Evolutionary conservation across 2,113 vertebrate genomes (phyloP), one percentile per base, ranked within the genome.

Genomic region (Phylloscopus whistleri): DNA sequence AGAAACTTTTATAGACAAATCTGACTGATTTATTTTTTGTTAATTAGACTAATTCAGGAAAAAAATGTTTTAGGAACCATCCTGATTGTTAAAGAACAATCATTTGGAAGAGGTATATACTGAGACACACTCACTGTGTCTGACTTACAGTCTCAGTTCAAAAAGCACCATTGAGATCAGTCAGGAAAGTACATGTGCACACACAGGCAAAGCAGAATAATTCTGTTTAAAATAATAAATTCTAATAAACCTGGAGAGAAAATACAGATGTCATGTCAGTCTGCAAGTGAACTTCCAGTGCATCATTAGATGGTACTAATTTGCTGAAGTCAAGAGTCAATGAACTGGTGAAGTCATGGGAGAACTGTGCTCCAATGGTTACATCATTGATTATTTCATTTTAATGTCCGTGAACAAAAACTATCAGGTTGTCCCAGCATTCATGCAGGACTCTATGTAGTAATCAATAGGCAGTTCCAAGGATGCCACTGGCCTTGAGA

Each of bases 371-470:
- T 93, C 89, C 87, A 85, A 51, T 66, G 23, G 68, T 96, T 95
- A 95, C 53, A 73, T 95, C 69, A 96, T 7, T 58, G 58, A 66
- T 91, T 93, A 94, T 62, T 84, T 96, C 74, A 94, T 90, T 79
- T 84, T 85, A 85, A 88, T 39, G 35, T 70, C 70, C 41, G 59
- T 39, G 51, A 89, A 94, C 51, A 24, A 60, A 79, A 96, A 58
- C 46, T 73, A 49, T 69, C 44, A 37, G 21, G 28, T 26, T 85
- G 70, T 68, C 70, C 33, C 63, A 90, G 63, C 18, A 28, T 55
- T 89, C 5, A 0, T 49, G 23, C 43, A 87, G 55, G n/a, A 44
- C 28, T 53, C 68, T 35, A 72, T 14, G 24, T 33, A 85, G 21
- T 39, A 53, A 79, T 43, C 41, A 91, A 69, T 10, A 80, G 7